A percentile compares a stretch with the other conserved stretches of the same genome.
Evolutionary conservation across 2,113 vertebrate genomes (phyloP).

Genomic region (Apeltes quadracus): DNA sequence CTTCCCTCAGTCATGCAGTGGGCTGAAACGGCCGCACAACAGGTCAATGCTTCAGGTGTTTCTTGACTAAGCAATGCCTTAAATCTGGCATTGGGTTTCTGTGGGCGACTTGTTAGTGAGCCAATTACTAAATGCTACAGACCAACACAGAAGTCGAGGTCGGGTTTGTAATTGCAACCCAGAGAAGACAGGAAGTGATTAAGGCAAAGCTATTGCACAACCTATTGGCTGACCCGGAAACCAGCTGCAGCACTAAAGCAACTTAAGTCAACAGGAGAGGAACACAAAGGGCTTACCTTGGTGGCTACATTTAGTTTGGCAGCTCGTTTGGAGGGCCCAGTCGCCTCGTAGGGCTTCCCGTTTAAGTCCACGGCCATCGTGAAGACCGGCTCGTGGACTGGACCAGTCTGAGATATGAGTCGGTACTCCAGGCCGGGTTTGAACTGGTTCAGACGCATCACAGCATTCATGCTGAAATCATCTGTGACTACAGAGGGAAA

Average conservation of each 20-base stretch:
- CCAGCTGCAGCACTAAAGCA: not conserved
- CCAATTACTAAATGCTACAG: not conserved
- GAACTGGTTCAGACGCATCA: conserved; percentile 97
- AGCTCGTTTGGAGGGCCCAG: conserved; percentile 90
- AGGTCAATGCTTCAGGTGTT: not conserved
- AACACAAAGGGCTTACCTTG: conserved; percentile 80
- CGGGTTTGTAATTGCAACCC: not conserved
- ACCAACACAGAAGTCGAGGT: not conserved
- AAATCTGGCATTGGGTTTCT: not conserved
- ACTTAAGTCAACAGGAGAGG: not conserved
- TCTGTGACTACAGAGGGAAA: conserved; percentile 71
- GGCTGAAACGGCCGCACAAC: not conserved
- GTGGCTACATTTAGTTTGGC: conserved; percentile 93
- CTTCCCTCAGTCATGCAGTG: not conserved
- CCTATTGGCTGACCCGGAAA: no score
- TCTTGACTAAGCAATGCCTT: not conserved
- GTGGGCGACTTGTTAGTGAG: not conserved
- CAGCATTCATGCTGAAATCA: conserved; percentile 91
- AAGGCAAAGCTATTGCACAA: not conserved
- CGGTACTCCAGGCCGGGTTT: conserved; percentile 92
- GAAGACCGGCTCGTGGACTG: conserved; percentile 94
- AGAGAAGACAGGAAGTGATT: not conserved
- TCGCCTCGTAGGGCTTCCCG: conserved; percentile 89
- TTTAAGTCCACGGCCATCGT: conserved; percentile 95
- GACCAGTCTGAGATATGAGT: conserved; percentile 91